Conservation (phyloP, 2,113 vertebrate genomes). For the Mirounga angustirostris region DNA sequence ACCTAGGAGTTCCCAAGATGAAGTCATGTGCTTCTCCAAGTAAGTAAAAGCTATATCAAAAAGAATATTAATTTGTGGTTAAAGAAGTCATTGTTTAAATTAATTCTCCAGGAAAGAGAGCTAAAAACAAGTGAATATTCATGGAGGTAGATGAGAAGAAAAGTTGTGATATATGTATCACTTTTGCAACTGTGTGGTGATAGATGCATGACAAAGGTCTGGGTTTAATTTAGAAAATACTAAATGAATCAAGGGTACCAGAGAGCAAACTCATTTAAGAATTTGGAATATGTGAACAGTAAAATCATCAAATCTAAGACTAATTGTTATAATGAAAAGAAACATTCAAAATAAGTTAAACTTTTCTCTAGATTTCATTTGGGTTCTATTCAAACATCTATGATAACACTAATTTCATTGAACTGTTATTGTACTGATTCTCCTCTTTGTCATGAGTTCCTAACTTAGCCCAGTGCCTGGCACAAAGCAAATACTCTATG, state of each 20-base stretch:
- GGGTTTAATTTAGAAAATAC: background rate
- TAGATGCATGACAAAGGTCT: background rate
- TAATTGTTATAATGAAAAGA: constrained; percentile 48
- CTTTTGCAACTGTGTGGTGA: background rate
- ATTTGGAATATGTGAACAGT: background rate
- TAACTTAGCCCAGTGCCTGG: constrained; percentile 1
- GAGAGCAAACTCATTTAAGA: background rate
- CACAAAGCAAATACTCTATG: background rate
- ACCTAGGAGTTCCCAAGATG: background rate
- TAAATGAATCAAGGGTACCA: background rate
- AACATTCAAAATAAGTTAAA: constrained; percentile 14
- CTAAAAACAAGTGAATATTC: background rate
- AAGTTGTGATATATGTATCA: background rate
- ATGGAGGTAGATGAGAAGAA: background rate
- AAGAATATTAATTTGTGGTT: background rate
- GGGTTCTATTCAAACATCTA: constrained; percentile 6
- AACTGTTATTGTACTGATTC: background rate
- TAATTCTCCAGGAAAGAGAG: background rate
- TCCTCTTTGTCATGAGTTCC: background rate
- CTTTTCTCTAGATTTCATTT: constrained; percentile 15
- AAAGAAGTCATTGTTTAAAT: background rate
- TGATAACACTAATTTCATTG: constrained; percentile 16
- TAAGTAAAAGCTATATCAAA: background rate
- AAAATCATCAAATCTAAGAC: constrained; percentile 21
- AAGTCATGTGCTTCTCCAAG: background rate